Conservation (phyloP, 2,797 vertebrate genomes). For the Lutjanus campechanus region DNA sequence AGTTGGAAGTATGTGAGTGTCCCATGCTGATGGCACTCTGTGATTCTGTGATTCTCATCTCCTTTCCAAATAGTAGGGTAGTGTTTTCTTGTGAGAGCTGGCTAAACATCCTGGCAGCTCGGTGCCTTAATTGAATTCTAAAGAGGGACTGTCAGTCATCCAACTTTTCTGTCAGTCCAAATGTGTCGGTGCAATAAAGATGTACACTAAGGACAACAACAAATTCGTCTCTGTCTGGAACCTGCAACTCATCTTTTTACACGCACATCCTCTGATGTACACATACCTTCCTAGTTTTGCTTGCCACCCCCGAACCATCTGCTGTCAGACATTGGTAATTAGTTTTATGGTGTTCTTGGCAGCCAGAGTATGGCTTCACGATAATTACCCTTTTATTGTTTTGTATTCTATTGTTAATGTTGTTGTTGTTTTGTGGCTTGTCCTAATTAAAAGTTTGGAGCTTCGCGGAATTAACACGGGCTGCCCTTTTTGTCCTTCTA, state of each 20-base stretch:
- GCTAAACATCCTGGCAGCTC: constrained; percentile 26
- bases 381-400: constrained; percentile 81
- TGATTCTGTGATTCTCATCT: constrained; percentile 22
- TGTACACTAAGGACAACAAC: constrained; percentile 26
- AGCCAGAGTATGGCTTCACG: constrained; percentile 69
- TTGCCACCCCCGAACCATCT: constrained; percentile 73
- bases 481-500: constrained; percentile 75
- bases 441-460: constrained; percentile 78
- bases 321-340: constrained; percentile 83
- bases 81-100: constrained; percentile 30
- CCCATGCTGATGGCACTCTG: background rate
- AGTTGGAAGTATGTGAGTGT: constrained; percentile 21
- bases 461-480: constrained; percentile 47
- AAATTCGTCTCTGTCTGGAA: constrained; percentile 54
- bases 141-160: constrained; percentile 58
- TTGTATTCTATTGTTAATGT: constrained; percentile 79
- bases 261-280: constrained; percentile 47
- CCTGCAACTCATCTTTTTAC: constrained; percentile 24
- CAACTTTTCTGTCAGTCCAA: constrained; percentile 53
- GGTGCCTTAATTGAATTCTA: constrained; percentile 47
- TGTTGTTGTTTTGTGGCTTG: constrained; percentile 75
- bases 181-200: constrained; percentile 56
- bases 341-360: constrained; percentile 83
- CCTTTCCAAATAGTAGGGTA: constrained; percentile 26
- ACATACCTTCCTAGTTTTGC: constrained; percentile 63